phyloP scores from a whole-genome alignment of 1,140 invertebrate genomes.

The Hylaeus volcanicus region DNA sequence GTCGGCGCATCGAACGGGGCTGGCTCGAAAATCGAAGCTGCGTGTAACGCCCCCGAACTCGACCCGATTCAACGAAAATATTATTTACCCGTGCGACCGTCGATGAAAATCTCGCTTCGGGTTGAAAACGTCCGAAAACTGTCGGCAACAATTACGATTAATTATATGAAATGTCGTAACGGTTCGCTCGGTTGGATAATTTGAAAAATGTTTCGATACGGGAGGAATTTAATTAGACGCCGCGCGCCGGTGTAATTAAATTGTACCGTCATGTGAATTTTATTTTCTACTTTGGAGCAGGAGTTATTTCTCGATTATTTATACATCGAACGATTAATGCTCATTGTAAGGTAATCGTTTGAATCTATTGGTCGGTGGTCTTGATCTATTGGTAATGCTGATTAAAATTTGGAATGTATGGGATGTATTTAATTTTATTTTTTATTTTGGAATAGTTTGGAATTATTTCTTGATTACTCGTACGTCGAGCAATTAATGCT shows the following conservation, averaged over 20 bases:
- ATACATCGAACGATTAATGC: too few relatives aligned
- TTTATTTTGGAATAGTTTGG: too few relatives aligned
- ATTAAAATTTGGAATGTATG: too few relatives aligned
- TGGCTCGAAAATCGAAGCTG: not conserved
- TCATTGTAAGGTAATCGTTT: too few relatives aligned
- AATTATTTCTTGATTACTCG: too few relatives aligned
- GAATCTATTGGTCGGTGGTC: too few relatives aligned
- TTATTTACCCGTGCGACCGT: not conserved
- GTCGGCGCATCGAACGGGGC: not conserved
- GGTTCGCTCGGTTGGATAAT: not conserved
- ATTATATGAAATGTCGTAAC: slow-evolving; percentile 12
- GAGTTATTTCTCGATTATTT: too few relatives aligned
- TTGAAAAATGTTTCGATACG: not conserved
- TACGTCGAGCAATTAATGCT: too few relatives aligned
- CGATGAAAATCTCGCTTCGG: not conserved
- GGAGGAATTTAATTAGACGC: not conserved
- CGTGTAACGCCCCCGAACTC: not conserved
- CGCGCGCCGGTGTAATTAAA: too few relatives aligned
- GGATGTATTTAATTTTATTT: too few relatives aligned
- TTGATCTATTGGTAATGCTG: not conserved
- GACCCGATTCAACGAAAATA: slow-evolving; percentile 10
- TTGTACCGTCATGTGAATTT: too few relatives aligned
- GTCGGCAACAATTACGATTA: not conserved
- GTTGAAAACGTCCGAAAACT: not conserved
- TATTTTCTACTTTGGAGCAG: too few relatives aligned